Evolutionary conservation across 2,888 invertebrate species (phyloP).

Genomic region (Frankliniella intonsa): DNA sequence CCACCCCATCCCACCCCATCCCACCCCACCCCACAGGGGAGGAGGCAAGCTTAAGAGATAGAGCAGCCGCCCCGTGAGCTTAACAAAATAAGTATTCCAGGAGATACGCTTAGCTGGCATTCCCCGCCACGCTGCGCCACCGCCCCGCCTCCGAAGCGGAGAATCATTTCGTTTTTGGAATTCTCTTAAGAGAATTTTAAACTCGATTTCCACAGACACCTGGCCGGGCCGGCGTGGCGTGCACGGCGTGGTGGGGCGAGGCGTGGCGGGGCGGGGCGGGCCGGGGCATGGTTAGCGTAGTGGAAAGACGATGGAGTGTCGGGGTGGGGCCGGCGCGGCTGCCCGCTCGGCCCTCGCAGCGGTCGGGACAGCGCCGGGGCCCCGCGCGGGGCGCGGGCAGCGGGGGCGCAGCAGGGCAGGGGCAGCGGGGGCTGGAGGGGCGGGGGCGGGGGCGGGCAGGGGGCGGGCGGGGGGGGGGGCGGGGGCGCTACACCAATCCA

Average conservation of each 20-base stretch:
- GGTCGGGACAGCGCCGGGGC: not conserved
- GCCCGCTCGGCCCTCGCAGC: not conserved
- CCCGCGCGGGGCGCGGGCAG: not conserved
- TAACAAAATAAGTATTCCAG: not conserved
- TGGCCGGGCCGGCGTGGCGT: not conserved
- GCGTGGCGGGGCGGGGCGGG: not conserved
- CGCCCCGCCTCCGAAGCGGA: not conserved
- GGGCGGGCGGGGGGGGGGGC: not conserved
- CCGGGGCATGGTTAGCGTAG: not conserved
- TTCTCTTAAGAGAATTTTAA: not conserved
- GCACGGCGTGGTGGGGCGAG: not conserved
- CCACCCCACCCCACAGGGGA: no score
- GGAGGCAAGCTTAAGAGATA: not conserved
- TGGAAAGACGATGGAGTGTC: not conserved
- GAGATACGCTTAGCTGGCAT: not conserved
- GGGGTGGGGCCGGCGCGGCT: not conserved
- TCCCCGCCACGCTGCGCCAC: not conserved
- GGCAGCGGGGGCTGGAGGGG: no score
- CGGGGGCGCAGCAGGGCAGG: not conserved
- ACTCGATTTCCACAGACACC: slow-evolving; percentile 11
- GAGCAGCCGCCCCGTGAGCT: not conserved
- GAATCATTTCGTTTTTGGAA: not conserved
- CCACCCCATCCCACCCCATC: no score
- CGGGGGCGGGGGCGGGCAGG: no score
- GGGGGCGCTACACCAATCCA: slow-evolving; percentile 13